A percentile compares a stretch with the other conserved stretches of the same genome.
Conservation (phyloP, 1,140 invertebrate genomes). For the Zaprionus davidi region DNA sequence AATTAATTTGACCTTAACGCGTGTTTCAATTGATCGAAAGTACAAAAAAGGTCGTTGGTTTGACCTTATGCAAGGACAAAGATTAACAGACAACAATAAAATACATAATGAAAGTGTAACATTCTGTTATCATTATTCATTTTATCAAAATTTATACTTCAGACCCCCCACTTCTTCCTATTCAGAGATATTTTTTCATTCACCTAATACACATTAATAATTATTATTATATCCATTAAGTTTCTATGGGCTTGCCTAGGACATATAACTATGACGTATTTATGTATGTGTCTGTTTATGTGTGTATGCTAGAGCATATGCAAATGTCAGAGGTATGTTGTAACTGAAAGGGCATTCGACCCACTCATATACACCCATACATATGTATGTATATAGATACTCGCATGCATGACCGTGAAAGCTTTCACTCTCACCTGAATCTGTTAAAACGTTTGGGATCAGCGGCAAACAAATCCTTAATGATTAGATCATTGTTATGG, state of each 20-base stretch:
- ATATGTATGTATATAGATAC: not conserved
- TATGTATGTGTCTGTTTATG: not conserved
- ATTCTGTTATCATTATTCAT: constrained; percentile 3
- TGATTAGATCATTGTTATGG: constrained; percentile 89
- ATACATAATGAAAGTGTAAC: constrained; percentile 11
- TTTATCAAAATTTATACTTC: not conserved
- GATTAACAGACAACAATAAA: constrained; percentile 26
- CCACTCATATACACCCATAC: not conserved
- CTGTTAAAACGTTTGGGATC: constrained; percentile 92
- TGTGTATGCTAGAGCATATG: not conserved
- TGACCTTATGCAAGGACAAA: constrained; percentile 80
- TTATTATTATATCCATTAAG: not conserved
- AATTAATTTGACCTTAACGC: constrained; percentile 63
- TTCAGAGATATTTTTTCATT: not conserved
- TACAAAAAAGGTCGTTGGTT: constrained; percentile 51
- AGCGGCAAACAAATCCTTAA: constrained; percentile 90
- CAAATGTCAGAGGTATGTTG: constrained; percentile 2
- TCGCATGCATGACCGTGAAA: constrained; percentile 29
- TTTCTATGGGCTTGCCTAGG: not conserved
- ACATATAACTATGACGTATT: not conserved
- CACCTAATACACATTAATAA: not conserved
- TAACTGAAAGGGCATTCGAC: constrained; percentile 5
- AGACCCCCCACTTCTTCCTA: not conserved
- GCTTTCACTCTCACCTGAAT: constrained; percentile 88
- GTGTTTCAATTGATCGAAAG: constrained; percentile 35